These are phyloP conservation scores for Nymphicus hollandicus DNA, from an alignment of 2,113 vertebrate species.

Conservation along the genomic window DNA sequence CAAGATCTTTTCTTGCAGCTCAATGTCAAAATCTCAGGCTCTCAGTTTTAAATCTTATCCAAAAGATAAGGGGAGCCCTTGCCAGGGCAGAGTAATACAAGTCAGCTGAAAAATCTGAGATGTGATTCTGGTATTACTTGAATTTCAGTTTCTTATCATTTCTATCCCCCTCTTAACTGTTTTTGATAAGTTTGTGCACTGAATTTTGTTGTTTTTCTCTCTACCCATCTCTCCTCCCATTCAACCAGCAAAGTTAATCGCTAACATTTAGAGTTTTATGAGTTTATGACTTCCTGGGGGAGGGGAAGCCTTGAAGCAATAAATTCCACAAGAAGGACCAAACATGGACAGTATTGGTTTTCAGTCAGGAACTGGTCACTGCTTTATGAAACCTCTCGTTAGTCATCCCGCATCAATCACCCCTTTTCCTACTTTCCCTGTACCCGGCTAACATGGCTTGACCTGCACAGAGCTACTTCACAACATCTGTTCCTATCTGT, in stretches of 20 bases:
- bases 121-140: not conserved
- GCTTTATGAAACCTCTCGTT: not conserved
- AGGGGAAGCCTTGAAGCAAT: not conserved
- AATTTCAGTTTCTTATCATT: not conserved
- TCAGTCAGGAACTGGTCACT: not conserved
- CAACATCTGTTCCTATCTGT: not conserved
- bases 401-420: not conserved
- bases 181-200: not conserved
- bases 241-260: not conserved
- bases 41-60: not conserved
- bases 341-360: not conserved
- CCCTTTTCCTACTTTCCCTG: not conserved
- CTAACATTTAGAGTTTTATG: not conserved
- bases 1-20: not conserved
- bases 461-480: not conserved
- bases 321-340: not conserved
- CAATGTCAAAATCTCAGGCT: not conserved
- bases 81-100: not conserved
- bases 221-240: not conserved
- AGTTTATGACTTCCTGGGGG: not conserved
- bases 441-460: fast-evolving
- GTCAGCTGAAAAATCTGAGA: not conserved
- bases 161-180: not conserved
- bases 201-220: not conserved
- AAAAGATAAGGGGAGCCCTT: not conserved